Evolutionary conservation across 2,113 vertebrate genomes (phyloP), one percentile per base, ranked within the genome.

Genomic region (Hypocryptadius cinnamomeus): DNA sequence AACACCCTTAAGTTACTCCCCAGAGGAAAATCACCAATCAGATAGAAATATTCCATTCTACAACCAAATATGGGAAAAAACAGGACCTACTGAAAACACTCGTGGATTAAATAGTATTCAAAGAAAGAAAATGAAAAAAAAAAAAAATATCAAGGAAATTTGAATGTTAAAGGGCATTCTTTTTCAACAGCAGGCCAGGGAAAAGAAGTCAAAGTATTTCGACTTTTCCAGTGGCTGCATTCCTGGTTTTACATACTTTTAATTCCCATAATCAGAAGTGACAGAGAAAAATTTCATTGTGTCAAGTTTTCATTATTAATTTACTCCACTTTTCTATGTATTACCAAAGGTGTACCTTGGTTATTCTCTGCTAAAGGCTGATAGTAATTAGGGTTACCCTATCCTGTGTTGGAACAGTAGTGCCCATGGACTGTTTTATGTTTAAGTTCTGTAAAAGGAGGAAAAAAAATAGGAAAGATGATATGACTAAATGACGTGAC

Each of bases 11-110:
- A 48, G 70, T 89, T 78, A 64, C 18, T 92, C 70, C 59, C 90
- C 25, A 56, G 85, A 89, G 66, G 50, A 92, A 95, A 72, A 39
- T 79, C 85, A 94, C 93, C 94, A 96, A 95, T 95, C 85, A 74
- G 85, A 92, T 89, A 79, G 79, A 96, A 96, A 95, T 93, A 93
- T 9, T 79, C 53, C 18, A 1, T 79, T 85, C 84, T 57, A 53
- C 70, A 96, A 89, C 92, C 95, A 96, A 90, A 96, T 95, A 96
- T 84, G 95, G 95, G 74, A 94, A 96, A 91, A 76, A 95, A 39
- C 39, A 79, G 33, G 70, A 89, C 24, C 87, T 86, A 60, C 6
- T 87, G 54, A 50, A 50, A 57, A 23, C 70, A 74, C 44, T 48
- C 31, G 45, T 76, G 57, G 45, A 86, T 87, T 60, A 87, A 94